Evolutionary conservation across 2,797 vertebrate genomes (phyloP).

Genomic region (Notolabrus celidotus): DNA sequence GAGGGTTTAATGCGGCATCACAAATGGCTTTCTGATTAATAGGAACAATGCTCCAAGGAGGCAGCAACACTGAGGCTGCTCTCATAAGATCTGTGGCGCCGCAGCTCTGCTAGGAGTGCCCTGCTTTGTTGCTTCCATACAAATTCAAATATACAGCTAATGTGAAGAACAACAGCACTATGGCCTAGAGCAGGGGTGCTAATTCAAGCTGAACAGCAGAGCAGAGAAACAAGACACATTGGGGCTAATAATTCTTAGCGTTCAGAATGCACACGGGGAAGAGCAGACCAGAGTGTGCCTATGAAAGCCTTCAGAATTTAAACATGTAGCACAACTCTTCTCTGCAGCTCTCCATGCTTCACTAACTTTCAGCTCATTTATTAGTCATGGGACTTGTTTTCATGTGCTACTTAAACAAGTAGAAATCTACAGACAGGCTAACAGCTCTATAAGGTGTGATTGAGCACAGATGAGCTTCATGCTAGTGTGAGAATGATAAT

Average conservation of each 20-base stretch:
- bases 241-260: constrained; percentile 3
- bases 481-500: not conserved
- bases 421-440: not conserved
- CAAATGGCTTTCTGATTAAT: constrained; percentile 84
- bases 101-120: constrained; percentile 25
- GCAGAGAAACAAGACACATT: constrained; percentile 7
- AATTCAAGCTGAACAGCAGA: constrained; percentile 11
- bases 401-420: not conserved
- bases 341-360: not conserved
- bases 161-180: constrained; percentile 8
- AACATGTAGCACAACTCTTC: not conserved
- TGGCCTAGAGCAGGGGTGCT: constrained; percentile 14
- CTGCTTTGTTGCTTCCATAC: constrained; percentile 10
- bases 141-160: constrained; percentile 34
- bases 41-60: constrained; percentile 69
- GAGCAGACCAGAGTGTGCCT: not conserved
- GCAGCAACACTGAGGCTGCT: constrained; percentile 54
- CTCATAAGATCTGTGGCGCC: constrained; percentile 48
- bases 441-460: not conserved
- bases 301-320: not conserved
- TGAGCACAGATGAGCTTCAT: not conserved
- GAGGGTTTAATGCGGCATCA: constrained; percentile 78
- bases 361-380: not conserved
- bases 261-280: constrained; percentile 1
- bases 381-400: not conserved